A percentile compares a stretch with the other conserved stretches of the same genome.
These are phyloP conservation scores for Diadema setosum DNA, from an alignment of 35 echinoderm and acorn worm species.

Conservation along the genomic window DNA sequence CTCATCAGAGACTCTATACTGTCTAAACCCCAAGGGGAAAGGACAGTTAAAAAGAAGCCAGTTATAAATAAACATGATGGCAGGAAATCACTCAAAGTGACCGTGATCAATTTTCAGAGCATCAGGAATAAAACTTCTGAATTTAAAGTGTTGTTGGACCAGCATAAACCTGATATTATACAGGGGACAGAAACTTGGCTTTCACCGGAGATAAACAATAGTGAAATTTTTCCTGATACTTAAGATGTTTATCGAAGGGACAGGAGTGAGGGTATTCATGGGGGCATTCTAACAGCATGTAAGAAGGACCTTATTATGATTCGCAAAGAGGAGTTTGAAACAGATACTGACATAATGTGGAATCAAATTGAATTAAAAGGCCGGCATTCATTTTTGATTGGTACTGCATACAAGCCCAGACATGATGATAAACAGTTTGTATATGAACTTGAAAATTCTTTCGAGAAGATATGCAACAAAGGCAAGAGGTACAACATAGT, in stretches of 20 bases:
- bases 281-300: neutral
- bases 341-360: neutral
- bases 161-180: neutral
- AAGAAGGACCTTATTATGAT: neutral
- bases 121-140: neutral
- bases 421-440: neutral
- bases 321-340: neutral
- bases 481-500: neutral
- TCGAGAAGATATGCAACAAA: neutral
- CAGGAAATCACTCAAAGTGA: neutral
- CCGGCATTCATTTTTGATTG: neutral
- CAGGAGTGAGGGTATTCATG: neutral
- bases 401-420: neutral
- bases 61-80: neutral
- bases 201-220: neutral
- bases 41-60: no score
- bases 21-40: no score
- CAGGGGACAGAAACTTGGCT: neutral
- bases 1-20: neutral
- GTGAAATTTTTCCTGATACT: neutral
- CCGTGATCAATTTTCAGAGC: neutral
- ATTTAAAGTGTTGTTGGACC: neutral
- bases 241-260: neutral
- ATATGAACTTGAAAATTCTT: neutral
- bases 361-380: neutral